A percentile compares a stretch with the other conserved stretches of the same genome.
These are phyloP conservation scores for Chloroclystis v-ata DNA, from an alignment of 2,888 invertebrate species.

Conservation along the genomic window DNA sequence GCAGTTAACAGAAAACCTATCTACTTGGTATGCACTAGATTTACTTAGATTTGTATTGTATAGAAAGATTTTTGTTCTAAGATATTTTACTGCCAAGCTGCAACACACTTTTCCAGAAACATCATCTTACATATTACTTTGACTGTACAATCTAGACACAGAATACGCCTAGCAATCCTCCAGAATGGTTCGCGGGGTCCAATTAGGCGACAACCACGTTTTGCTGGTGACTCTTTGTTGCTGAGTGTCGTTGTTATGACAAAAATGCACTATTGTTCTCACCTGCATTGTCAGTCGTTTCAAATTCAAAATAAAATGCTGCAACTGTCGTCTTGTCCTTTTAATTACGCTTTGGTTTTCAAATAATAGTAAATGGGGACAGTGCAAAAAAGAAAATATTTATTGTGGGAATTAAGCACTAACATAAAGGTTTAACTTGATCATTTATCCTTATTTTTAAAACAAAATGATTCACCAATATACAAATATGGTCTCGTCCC, in stretches of 20 bases:
- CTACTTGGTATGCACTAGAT: too few species aligned
- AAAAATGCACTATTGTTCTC: conserved; percentile 31
- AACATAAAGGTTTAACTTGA: too few species aligned
- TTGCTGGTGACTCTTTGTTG: conserved; percentile 32
- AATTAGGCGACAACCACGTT: conserved; percentile 39
- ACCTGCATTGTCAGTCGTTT: conserved; percentile 26
- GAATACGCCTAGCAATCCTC: conserved; percentile 2
- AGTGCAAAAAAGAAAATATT: too few species aligned
- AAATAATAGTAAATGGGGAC: too few species aligned
- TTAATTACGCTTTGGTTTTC: conserved; percentile 18
- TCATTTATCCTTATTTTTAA: too few species aligned
- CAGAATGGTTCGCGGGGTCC: conserved; percentile 27
- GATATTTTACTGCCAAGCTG: too few species aligned
- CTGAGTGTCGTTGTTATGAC: conserved; percentile 32
- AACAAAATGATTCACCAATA: too few species aligned
- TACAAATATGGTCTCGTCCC: too few species aligned
- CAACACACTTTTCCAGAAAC: neutral
- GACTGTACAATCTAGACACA: neutral
- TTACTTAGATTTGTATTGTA: too few species aligned
- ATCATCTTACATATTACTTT: neutral
- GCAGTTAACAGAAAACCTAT: too few species aligned
- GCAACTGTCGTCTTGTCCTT: conserved; percentile 18
- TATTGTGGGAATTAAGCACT: too few species aligned
- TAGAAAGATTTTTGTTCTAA: too few species aligned
- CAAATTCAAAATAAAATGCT: conserved; percentile 31